Base-by-base conservation (phyloP, 2,888 invertebrate species). In the Sarcophaga subvicina region DNA sequence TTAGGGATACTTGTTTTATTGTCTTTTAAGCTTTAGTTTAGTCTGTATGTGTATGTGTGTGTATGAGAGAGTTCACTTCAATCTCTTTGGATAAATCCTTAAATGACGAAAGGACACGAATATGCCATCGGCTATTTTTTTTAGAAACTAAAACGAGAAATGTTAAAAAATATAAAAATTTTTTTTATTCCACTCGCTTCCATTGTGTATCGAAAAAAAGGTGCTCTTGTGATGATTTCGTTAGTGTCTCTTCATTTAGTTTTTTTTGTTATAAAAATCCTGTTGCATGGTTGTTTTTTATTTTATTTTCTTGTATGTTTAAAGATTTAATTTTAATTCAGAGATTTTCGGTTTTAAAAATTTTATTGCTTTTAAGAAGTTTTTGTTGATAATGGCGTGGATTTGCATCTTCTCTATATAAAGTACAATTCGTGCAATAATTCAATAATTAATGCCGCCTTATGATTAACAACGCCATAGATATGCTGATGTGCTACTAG, bases 51-150 rank as follows among this genome's bases (percentile, higher is more conserved):
- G n/a, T 49, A 3, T 54, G 54, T 12, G 17, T 54, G 17, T 17
- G 17, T 54, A 54, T 49, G 54, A 4, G 54, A 54, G 54, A 54
- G 14, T 54, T 54, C 10, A 27, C 66, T 72, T 72, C 63, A 82
- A 75, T 60, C 76, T 73, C 69, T 64, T 80, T 69, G n/a, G 22
- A 14, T 12, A 59, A 62, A 66, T 76, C 70, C 78, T 79, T 81
- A 71, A 75, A 78, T 49, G 76, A 82, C 81, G 84, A 84, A 87
- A 84, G 84, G 81, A 87, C 76, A 71, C 82, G 66, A 82, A 71
- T 76, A 64, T 73, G 78, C 77, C 47, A 14, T 81, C 71, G 69
- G 75, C 75, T 66, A 75, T 78, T 60, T 64, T 66, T 73, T 60
- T 45, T 37, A 73, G 70, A 64, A 80, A 80, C 20, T 20, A 6